Evolutionary conservation across 2,113 vertebrate species (phyloP).

Genomic region (Plecturocebus donacophilus): DNA sequence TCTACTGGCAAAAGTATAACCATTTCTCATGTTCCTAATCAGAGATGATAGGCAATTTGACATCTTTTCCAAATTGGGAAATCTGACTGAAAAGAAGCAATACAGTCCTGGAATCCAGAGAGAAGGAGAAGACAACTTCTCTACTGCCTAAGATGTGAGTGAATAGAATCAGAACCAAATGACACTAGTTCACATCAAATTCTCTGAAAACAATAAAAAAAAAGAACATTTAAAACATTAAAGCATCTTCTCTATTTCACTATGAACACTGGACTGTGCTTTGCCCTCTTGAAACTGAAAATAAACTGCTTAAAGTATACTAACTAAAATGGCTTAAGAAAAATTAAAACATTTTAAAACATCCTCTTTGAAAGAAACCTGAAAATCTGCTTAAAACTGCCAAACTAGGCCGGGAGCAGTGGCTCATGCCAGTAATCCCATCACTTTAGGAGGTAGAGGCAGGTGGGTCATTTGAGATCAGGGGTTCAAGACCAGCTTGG

Average conservation of each 20-base stretch:
- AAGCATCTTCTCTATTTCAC: background rate
- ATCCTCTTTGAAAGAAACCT: background rate
- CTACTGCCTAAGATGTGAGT: background rate
- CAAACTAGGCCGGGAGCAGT: background rate
- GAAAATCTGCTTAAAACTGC: slow-evolving; percentile 5
- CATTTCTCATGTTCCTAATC: background rate
- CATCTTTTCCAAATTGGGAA: background rate
- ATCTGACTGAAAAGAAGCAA: background rate
- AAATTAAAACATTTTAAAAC: background rate
- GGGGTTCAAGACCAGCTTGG: too few species aligned
- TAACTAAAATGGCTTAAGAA: slow-evolving; percentile 36
- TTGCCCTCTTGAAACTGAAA: background rate
- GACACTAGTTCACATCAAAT: background rate
- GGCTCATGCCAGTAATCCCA: too few species aligned
- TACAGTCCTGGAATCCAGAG: background rate
- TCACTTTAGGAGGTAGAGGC: too few species aligned
- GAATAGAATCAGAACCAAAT: background rate
- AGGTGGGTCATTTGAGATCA: too few species aligned
- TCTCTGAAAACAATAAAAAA: background rate
- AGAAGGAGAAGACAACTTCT: background rate
- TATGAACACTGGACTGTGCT: background rate
- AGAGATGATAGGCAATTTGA: background rate
- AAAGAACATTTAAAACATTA: background rate
- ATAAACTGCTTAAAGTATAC: background rate
- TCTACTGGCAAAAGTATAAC: slow-evolving; percentile 6